Conservation (phyloP, 2,797 vertebrate species). For the Neostethus bicornis region DNA sequence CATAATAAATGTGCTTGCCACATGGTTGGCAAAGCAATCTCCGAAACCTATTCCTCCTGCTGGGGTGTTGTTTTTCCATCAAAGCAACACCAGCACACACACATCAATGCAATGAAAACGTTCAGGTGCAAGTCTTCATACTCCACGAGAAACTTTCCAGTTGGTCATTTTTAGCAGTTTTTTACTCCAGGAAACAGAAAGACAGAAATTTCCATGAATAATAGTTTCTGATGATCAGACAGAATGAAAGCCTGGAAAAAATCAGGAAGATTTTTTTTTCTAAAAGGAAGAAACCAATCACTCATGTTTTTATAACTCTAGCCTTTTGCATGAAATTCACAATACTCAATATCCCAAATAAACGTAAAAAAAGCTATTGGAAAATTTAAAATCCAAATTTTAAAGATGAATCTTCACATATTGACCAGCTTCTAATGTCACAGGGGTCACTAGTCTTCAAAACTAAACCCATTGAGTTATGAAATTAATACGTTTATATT, state of each 20-base stretch:
- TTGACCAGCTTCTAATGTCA: not conserved
- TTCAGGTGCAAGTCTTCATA: conserved; percentile 33
- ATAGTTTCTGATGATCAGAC: not conserved
- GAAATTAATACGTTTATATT: too few relatives aligned
- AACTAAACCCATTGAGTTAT: not conserved
- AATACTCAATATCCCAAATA: too few relatives aligned
- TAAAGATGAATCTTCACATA: not conserved
- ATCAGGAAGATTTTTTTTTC: not conserved
- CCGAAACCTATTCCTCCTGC: conserved; percentile 53
- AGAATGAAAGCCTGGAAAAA: not conserved
- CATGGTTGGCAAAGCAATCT: conserved; percentile 62
- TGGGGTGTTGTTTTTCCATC: conserved; percentile 62
- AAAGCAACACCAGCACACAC: conserved; percentile 41
- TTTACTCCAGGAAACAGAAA: conserved; percentile 19
- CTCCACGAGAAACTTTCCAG: conserved; percentile 20
- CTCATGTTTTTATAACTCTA: not conserved
- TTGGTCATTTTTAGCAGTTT: conserved; percentile 7
- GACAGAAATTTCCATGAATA: conserved; percentile 28
- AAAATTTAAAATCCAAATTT: too few relatives aligned
- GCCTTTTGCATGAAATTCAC: not conserved
- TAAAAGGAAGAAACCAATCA: not conserved
- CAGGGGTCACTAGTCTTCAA: not conserved
- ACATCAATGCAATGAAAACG: conserved; percentile 17
- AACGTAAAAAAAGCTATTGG: too few relatives aligned
- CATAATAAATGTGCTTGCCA: conserved; percentile 73